Evolutionary conservation across 2,888 invertebrate genomes (phyloP).

Genomic region (Adelphocoris suturalis): DNA sequence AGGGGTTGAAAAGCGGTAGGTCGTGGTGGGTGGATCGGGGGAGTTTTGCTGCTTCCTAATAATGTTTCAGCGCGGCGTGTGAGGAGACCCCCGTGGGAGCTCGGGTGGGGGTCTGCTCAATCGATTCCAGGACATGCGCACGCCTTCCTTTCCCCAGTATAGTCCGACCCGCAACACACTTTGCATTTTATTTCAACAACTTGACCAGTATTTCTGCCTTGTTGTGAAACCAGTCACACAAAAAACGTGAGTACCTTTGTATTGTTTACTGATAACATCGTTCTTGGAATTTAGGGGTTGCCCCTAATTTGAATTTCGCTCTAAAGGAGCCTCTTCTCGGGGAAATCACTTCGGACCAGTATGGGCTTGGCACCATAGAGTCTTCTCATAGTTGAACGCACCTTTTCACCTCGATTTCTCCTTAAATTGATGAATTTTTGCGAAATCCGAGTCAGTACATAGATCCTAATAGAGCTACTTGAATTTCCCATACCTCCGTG

Average conservation of each 20-base stretch:
- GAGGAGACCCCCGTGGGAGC: neutral
- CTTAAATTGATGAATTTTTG: neutral
- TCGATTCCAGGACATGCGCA: slow-evolving; percentile 67
- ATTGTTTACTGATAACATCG: neutral
- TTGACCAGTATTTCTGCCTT: slow-evolving; percentile 56
- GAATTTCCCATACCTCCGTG: neutral
- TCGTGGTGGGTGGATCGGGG: slow-evolving; percentile 37
- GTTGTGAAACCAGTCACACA: neutral
- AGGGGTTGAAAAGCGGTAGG: slow-evolving; percentile 37
- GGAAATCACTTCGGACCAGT: neutral
- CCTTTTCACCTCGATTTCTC: neutral
- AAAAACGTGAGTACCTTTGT: slow-evolving; percentile 47
- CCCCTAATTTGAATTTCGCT: neutral
- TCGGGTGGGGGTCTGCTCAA: slow-evolving; percentile 48
- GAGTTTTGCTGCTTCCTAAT: slow-evolving; percentile 28
- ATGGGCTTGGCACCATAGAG: neutral
- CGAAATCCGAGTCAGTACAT: neutral
- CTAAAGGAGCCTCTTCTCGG: neutral
- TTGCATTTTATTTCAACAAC: slow-evolving; percentile 56
- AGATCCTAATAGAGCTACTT: too few species aligned
- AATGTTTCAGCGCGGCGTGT: slow-evolving; percentile 53
- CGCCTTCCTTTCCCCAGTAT: slow-evolving; percentile 57
- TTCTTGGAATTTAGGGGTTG: neutral
- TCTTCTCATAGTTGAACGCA: neutral
- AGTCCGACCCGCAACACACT: slow-evolving; percentile 69